Percentiles rank a stretch among this genome's conserved stretches.
Evolutionary conservation across 2,797 vertebrate genomes (phyloP).

Genomic region (Crocidura indochinensis): DNA sequence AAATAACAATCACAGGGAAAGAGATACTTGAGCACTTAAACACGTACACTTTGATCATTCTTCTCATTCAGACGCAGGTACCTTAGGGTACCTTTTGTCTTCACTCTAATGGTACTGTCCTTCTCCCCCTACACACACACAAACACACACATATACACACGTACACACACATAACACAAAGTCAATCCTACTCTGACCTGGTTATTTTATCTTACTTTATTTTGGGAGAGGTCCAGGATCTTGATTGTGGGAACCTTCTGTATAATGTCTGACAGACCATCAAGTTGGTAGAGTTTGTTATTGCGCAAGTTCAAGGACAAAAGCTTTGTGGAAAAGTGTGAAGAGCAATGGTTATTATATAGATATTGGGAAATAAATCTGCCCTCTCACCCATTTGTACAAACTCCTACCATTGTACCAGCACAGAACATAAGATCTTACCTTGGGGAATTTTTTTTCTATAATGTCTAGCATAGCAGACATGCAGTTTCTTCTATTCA

Average conservation of each 20-base stretch:
- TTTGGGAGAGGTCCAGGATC: constrained; percentile 38
- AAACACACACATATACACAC: too few relatives aligned
- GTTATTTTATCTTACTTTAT: constrained; percentile 19
- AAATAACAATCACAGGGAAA: not conserved
- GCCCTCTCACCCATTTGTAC: not conserved
- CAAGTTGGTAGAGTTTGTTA: not conserved
- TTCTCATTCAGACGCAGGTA: not conserved
- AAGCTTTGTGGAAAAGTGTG: constrained; percentile 35
- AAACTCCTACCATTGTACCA: not conserved
- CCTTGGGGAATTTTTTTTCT: constrained; percentile 93
- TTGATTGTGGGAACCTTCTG: constrained; percentile 16
- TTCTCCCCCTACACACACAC: not conserved
- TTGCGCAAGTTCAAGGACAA: constrained; percentile 23
- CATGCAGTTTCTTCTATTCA: constrained; percentile 91
- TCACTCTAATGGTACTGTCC: not conserved
- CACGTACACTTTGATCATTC: not conserved
- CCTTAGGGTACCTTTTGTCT: not conserved
- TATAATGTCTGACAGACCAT: constrained; percentile 52
- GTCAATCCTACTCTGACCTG: not conserved
- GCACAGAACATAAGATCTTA: constrained; percentile 74
- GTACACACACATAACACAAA: too few relatives aligned
- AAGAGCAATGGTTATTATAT: not conserved
- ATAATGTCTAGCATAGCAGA: constrained; percentile 91
- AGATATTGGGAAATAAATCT: not conserved
- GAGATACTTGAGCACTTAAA: rapidly evolving